Percentiles rank a stretch among this genome's conserved stretches.
Conservation (phyloP, 1,140 invertebrate species). For the Amyelois transitella region DNA sequence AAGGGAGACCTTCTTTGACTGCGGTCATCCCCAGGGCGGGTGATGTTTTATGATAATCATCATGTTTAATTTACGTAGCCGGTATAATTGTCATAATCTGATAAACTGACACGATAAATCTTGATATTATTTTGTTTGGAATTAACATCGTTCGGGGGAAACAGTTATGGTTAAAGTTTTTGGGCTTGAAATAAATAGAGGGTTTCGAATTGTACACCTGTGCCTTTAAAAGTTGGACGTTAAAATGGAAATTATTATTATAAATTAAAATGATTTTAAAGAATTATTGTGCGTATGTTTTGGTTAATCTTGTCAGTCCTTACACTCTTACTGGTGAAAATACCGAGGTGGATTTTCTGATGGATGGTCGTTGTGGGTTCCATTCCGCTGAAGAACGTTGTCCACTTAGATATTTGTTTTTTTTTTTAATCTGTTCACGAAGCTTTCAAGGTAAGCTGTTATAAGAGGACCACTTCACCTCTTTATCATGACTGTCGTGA, state of each 20-base stretch:
- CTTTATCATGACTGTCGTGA: too few relatives aligned
- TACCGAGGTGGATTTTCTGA: too few relatives aligned
- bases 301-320: not conserved
- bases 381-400: too few relatives aligned
- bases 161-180: not conserved
- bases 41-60: slow-evolving; percentile 31
- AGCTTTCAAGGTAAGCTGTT: too few relatives aligned
- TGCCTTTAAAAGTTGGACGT: not conserved
- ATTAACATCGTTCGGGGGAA: not conserved
- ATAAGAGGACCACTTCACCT: too few relatives aligned
- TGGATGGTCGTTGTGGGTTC: too few relatives aligned
- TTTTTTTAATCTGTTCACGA: too few relatives aligned
- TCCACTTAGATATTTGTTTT: too few relatives aligned
- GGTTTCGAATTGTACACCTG: not conserved
- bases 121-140: not conserved
- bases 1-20: slow-evolving; percentile 17
- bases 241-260: not conserved
- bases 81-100: slow-evolving; percentile 17
- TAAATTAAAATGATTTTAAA: not conserved
- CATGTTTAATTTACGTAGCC: slow-evolving; percentile 25
- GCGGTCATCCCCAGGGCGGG: slow-evolving; percentile 18
- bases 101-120: slow-evolving; percentile 8
- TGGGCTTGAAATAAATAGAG: not conserved
- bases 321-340: not conserved
- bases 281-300: not conserved